Conservation (phyloP, 1,140 invertebrate species). For the Drosophila persimilis region DNA sequence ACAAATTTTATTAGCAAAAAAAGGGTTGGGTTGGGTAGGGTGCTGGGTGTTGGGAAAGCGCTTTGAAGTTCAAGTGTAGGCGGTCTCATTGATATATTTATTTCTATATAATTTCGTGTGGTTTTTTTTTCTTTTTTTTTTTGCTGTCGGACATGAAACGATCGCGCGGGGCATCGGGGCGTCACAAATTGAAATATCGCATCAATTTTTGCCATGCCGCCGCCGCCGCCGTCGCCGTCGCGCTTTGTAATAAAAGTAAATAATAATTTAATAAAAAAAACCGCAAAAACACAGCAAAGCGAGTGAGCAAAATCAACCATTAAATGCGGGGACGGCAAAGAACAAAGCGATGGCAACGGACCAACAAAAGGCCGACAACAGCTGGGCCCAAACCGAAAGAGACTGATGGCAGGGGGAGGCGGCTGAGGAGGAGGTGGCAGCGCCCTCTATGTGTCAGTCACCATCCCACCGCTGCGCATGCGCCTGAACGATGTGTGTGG, state of each 20-base stretch:
- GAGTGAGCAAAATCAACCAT: conserved; percentile 63
- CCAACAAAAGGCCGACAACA: conserved; percentile 69
- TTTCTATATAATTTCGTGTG: conserved; percentile 31
- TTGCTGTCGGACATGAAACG: conserved; percentile 8
- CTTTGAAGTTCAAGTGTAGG: conserved; percentile 77
- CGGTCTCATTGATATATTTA: conserved; percentile 58
- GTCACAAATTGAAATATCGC: conserved; percentile 79
- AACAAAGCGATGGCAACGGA: conserved; percentile 61
- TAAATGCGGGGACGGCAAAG: conserved; percentile 74
- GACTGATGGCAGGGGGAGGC: not conserved
- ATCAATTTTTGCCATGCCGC: conserved; percentile 65
- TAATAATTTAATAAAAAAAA: conserved; percentile 80
- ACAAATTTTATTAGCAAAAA: conserved; percentile 75
- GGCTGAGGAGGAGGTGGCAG: conserved; percentile 1
- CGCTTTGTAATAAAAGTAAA: conserved; percentile 81
- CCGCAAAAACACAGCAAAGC: conserved; percentile 40
- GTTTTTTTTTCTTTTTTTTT: conserved; percentile 15
- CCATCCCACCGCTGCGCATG: conserved; percentile 44
- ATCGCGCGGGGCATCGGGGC: conserved; percentile 23
- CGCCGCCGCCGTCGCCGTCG: conserved; percentile 62
- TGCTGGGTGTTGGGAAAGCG: conserved; percentile 27
- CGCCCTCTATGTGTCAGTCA: conserved; percentile 43
- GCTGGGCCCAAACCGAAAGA: conserved; percentile 43
- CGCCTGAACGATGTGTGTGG: conserved; percentile 52
- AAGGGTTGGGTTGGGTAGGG: conserved; percentile 37